Conservation (phyloP, 2,797 vertebrate genomes). For the Pangasius sanitwongsei region DNA sequence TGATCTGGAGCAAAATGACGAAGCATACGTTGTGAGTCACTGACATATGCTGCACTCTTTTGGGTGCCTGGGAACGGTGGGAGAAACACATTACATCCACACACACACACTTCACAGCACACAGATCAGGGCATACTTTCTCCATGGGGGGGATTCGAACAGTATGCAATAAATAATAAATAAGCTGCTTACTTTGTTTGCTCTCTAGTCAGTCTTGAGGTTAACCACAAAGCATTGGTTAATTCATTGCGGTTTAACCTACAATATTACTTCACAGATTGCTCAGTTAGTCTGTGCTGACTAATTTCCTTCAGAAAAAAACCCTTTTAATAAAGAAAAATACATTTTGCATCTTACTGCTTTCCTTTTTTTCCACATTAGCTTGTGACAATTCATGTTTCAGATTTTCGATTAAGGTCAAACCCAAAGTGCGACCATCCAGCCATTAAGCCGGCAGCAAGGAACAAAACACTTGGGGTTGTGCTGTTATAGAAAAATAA, state of each 20-base stretch:
- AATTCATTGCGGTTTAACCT: neutral
- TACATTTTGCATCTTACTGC: neutral
- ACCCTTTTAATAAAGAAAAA: neutral
- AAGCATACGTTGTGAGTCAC: conserved; percentile 57
- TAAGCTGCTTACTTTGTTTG: neutral
- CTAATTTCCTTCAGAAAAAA: neutral
- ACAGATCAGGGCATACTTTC: conserved; percentile 33
- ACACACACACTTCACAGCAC: conserved; percentile 12
- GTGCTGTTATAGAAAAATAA: neutral
- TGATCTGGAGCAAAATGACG: conserved; percentile 52
- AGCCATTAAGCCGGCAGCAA: neutral
- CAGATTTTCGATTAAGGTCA: conserved; percentile 7
- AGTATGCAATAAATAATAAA: conserved; percentile 17
- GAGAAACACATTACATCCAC: conserved; percentile 41
- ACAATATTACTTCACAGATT: neutral
- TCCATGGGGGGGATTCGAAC: neutral
- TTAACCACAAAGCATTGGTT: neutral
- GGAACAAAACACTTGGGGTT: neutral
- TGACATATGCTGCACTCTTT: conserved; percentile 53
- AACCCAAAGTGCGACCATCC: neutral
- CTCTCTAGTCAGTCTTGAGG: neutral
- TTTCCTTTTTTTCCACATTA: neutral
- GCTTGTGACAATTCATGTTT: neutral
- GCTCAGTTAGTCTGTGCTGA: neutral
- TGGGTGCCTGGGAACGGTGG: conserved; percentile 54